phyloP scores from a whole-genome alignment of 2,113 vertebrate genomes.

The Prolemur simus region DNA sequence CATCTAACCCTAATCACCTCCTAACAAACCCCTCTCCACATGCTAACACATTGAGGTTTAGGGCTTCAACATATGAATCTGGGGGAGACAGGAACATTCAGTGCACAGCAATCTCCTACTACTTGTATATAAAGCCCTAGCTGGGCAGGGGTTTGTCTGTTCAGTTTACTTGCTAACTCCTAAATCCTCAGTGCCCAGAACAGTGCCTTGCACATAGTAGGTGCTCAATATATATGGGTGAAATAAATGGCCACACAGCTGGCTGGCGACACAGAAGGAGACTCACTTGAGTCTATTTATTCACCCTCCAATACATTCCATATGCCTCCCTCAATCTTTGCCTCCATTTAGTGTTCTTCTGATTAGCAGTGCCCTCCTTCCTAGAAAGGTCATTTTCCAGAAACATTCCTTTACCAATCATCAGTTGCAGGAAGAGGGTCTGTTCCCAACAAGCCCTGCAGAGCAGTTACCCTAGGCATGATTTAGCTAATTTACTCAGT shows the following conservation, averaged over 20 bases:
- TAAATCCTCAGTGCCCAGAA: neutral
- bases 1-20: neutral
- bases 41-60: neutral
- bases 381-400: conserved; percentile 58
- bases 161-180: neutral
- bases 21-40: neutral
- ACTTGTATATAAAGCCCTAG: neutral
- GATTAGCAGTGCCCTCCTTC: neutral
- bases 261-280: neutral
- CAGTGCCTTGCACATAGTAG: neutral
- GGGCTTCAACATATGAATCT: neutral
- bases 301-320: neutral
- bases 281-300: neutral
- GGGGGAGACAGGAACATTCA: neutral
- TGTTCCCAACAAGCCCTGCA: conserved; percentile 3
- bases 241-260: neutral
- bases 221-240: neutral
- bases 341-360: neutral
- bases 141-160: neutral
- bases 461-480: conserved; percentile 33
- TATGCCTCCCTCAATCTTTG: neutral
- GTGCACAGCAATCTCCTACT: neutral
- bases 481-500: conserved; percentile 66
- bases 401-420: conserved; percentile 46
- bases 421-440: conserved; percentile 51